A percentile compares a stretch with the other conserved stretches of the same genome.
These are phyloP conservation scores for Larimichthys polyactis DNA, from an alignment of 2,113 vertebrate species.

Conservation along the genomic window DNA sequence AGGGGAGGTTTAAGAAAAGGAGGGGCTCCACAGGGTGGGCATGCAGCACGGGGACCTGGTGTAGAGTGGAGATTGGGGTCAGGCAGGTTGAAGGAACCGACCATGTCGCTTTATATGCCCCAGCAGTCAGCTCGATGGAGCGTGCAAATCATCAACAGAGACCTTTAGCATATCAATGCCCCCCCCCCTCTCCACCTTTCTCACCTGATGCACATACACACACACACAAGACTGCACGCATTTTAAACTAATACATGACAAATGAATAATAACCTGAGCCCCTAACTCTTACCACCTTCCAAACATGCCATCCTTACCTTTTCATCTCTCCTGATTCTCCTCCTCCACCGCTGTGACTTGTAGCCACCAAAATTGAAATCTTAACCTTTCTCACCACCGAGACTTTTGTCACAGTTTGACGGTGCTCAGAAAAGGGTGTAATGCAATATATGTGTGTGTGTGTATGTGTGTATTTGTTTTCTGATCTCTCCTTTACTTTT, in stretches of 20 bases:
- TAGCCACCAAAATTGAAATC: slow-evolving; percentile 72
- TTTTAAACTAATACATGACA: slow-evolving; percentile 67
- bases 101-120: slow-evolving; percentile 83
- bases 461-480: slow-evolving; percentile 49
- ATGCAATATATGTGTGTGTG: slow-evolving; percentile 6
- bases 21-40: slow-evolving; percentile 70
- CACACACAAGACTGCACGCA: slow-evolving; percentile 1
- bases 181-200: slow-evolving; percentile 55
- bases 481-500: slow-evolving; percentile 31
- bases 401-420: slow-evolving; percentile 78
- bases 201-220: slow-evolving; percentile 52
- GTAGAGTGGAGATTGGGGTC: slow-evolving; percentile 86
- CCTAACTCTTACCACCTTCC: slow-evolving; percentile 29
- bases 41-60: slow-evolving; percentile 73
- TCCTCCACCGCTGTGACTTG: slow-evolving; percentile 56
- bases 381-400: slow-evolving; percentile 83
- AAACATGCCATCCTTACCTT: slow-evolving; percentile 48
- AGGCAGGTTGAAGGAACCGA: slow-evolving; percentile 82
- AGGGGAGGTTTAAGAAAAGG: slow-evolving; percentile 46
- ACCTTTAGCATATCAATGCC: slow-evolving; percentile 79
- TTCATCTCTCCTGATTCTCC: slow-evolving; percentile 41
- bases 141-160: slow-evolving; percentile 86
- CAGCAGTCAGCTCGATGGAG: slow-evolving; percentile 79
- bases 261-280: slow-evolving; percentile 72
- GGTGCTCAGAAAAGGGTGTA: slow-evolving; percentile 37